phyloP scores from a whole-genome alignment of 92 coral and sea anemone genomes.

The Epizoanthus illoricatus region DNA sequence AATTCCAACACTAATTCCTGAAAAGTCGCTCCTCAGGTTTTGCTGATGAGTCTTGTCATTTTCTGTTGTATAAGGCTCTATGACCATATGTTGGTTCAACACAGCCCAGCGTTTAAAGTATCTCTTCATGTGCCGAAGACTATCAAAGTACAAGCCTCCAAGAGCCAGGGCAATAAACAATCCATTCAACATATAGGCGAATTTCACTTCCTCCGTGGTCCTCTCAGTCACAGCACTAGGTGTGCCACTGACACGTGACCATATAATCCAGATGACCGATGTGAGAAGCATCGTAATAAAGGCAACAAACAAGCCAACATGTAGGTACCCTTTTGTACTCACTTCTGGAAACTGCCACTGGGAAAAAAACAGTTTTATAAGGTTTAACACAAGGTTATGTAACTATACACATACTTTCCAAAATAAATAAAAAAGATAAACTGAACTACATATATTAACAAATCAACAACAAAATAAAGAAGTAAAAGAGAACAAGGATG shows the following conservation, averaged over 20 bases:
- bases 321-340: slow-evolving; percentile 96
- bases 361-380: not conserved
- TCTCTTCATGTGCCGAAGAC: slow-evolving; percentile 81
- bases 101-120: slow-evolving; percentile 92
- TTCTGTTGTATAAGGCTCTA: slow-evolving; percentile 61
- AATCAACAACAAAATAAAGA: not conserved
- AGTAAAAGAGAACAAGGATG: not conserved
- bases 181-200: slow-evolving; percentile 93
- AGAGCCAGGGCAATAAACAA: slow-evolving; percentile 90
- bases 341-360: slow-evolving; percentile 96
- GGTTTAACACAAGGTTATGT: not conserved
- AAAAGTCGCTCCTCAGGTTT: not conserved
- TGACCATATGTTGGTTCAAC: slow-evolving; percentile 77
- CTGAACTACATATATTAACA: not conserved
- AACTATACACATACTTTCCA: not conserved
- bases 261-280: slow-evolving; percentile 91
- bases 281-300: slow-evolving; percentile 93
- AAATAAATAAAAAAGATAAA: not conserved
- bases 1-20: slow-evolving; percentile 35
- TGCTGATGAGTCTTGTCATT: slow-evolving; percentile 26
- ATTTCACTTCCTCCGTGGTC: slow-evolving; percentile 91
- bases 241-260: slow-evolving; percentile 93
- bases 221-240: slow-evolving; percentile 88
- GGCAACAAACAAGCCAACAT: slow-evolving; percentile 84
- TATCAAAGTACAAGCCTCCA: slow-evolving; percentile 92